Evolutionary conservation across 2,888 invertebrate genomes (phyloP).

Genomic region (Meiosimyza platycephala): DNA sequence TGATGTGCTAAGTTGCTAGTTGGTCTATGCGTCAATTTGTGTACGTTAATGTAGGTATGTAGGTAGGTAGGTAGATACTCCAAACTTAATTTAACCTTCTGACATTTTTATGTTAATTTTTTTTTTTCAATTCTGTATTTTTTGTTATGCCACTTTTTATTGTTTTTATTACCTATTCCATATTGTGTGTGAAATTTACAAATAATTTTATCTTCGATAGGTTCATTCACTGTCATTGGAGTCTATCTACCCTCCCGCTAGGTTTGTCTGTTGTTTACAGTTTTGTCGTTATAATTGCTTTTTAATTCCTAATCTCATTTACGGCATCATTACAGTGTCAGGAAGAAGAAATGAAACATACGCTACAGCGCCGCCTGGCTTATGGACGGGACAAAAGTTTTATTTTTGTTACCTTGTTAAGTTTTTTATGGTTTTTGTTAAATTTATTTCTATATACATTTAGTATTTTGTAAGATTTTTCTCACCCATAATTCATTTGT

Average conservation of each 20-base stretch:
- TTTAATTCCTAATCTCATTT: constrained; percentile 60
- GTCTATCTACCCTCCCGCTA: not conserved
- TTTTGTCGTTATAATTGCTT: constrained; percentile 63
- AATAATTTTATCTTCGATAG: constrained; percentile 13
- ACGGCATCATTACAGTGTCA: constrained; percentile 36
- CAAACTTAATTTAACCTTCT: constrained; percentile 13
- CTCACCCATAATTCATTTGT: constrained; percentile 28
- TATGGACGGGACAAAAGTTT: constrained; percentile 11
- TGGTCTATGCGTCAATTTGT: not conserved
- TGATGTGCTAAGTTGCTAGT: constrained; percentile 1
- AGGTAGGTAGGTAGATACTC: too few species aligned
- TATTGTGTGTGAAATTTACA: constrained; percentile 33
- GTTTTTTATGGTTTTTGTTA: constrained; percentile 3
- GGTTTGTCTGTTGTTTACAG: constrained; percentile 58
- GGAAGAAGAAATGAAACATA: not conserved
- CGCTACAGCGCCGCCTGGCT: not conserved
- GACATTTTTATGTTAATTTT: constrained; percentile 58
- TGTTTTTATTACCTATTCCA: constrained; percentile 53
- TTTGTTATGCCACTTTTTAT: constrained; percentile 11
- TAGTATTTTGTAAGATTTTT: constrained; percentile 16
- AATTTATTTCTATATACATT: not conserved
- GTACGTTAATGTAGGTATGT: too few species aligned
- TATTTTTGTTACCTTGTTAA: not conserved
- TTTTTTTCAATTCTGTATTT: not conserved
- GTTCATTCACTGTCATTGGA: not conserved